These are phyloP conservation scores for Garra rufa DNA, from an alignment of 2,113 vertebrate genomes.

Conservation along the genomic window DNA sequence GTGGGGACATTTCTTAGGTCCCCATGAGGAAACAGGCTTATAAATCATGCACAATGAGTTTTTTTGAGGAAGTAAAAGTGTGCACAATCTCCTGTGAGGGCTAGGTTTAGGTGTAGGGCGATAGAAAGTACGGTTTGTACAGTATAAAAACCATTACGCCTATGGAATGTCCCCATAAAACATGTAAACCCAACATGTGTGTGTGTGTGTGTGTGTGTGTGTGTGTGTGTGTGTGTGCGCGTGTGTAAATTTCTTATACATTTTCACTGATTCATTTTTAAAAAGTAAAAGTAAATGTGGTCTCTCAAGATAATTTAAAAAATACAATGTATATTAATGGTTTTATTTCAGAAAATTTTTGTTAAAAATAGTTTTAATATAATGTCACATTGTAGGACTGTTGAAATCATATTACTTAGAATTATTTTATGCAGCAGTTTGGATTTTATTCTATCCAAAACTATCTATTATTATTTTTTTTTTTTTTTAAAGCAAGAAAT, in stretches of 20 bases:
- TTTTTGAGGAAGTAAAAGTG: too few species aligned
- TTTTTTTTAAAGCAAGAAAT: too few species aligned
- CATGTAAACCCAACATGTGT: too few species aligned
- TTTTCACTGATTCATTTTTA: not conserved
- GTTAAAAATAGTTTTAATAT: not conserved
- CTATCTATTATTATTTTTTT: too few species aligned
- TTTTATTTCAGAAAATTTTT: not conserved
- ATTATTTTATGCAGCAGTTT: not conserved
- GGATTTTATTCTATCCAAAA: not conserved
- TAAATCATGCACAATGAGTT: too few species aligned
- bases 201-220: too few species aligned
- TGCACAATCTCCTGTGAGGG: too few species aligned
- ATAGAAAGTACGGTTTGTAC: not conserved
- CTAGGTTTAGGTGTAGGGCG: not conserved
- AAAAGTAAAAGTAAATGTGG: not conserved
- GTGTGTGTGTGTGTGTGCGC: too few species aligned
- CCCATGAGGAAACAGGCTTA: too few species aligned
- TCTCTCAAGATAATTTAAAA: not conserved
- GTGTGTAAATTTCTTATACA: too few species aligned
- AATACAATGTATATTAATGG: not conserved
- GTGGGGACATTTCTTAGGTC: too few species aligned
- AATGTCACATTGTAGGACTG: not conserved
- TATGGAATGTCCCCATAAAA: not conserved
- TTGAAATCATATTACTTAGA: not conserved
- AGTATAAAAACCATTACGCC: not conserved